phyloP scores from a whole-genome alignment of 2,113 vertebrate species.

The Sinosuthora webbiana region DNA sequence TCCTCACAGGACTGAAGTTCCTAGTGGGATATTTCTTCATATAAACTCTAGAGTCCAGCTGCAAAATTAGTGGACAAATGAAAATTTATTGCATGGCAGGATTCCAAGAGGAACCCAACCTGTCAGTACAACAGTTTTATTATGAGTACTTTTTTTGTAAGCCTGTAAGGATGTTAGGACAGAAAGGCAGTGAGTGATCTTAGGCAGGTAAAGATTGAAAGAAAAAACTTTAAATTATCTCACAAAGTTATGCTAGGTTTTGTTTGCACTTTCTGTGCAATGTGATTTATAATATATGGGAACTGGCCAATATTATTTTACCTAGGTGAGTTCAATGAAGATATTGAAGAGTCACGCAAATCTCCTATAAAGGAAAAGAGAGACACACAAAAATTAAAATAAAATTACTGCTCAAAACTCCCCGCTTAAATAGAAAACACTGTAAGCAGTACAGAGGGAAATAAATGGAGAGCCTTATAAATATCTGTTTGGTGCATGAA shows the following conservation, averaged over 20 bases:
- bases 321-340: conserved; percentile 57
- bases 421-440: background rate
- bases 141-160: background rate
- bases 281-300: background rate
- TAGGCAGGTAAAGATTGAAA: background rate
- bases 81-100: background rate
- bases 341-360: conserved; percentile 16
- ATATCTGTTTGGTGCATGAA: accelerated
- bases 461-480: background rate
- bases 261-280: background rate
- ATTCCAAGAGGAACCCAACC: background rate
- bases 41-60: background rate
- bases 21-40: background rate
- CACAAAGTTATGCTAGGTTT: background rate
- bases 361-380: conserved; percentile 65
- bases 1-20: background rate
- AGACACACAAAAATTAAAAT: background rate
- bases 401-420: accelerated
- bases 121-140: background rate
- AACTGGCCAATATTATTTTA: conserved; percentile 42
- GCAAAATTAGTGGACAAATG: background rate
- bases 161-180: background rate
- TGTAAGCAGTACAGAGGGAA: background rate
- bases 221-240: background rate
- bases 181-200: background rate